Percentiles rank a stretch among this genome's conserved stretches.
These are phyloP conservation scores for Drosophila imparisetae DNA, from an alignment of 2,888 invertebrate species.

Conservation along the genomic window DNA sequence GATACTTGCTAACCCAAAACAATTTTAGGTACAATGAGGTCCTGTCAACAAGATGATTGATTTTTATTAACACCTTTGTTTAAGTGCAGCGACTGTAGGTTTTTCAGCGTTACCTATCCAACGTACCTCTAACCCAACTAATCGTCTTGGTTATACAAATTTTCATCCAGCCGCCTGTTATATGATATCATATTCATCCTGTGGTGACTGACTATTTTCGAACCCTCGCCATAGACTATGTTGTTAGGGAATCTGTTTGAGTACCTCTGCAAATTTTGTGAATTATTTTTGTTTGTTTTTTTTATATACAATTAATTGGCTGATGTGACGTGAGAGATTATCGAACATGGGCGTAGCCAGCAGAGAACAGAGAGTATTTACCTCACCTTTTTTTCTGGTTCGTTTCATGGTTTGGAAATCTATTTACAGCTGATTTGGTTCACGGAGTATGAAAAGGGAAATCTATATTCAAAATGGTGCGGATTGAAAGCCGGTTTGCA, in stretches of 20 bases:
- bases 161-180: slow-evolving; percentile 66
- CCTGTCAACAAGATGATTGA: slow-evolving; percentile 22
- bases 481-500: background rate
- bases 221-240: slow-evolving; percentile 72
- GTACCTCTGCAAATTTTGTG: slow-evolving; percentile 59
- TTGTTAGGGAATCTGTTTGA: slow-evolving; percentile 46
- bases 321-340: background rate
- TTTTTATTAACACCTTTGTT: slow-evolving; percentile 33
- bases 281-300: slow-evolving; percentile 24
- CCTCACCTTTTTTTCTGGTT: background rate
- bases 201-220: slow-evolving; percentile 62
- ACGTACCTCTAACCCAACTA: slow-evolving; percentile 45
- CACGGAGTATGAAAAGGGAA: background rate
- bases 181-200: slow-evolving; percentile 13
- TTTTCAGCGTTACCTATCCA: slow-evolving; percentile 56
- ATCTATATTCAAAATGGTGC: background rate
- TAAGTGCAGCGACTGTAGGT: slow-evolving; percentile 15
- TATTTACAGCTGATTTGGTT: background rate
- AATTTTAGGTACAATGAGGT: slow-evolving; percentile 15
- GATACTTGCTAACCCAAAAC: slow-evolving; percentile 4
- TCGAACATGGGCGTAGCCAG: background rate
- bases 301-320: slow-evolving; percentile 5
- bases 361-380: background rate
- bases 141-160: slow-evolving; percentile 72
- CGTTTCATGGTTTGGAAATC: background rate